A percentile compares a stretch with the other conserved stretches of the same genome.
These are phyloP conservation scores for Thalpophila matura DNA, from an alignment of 2,888 invertebrate species.

Conservation along the genomic window DNA sequence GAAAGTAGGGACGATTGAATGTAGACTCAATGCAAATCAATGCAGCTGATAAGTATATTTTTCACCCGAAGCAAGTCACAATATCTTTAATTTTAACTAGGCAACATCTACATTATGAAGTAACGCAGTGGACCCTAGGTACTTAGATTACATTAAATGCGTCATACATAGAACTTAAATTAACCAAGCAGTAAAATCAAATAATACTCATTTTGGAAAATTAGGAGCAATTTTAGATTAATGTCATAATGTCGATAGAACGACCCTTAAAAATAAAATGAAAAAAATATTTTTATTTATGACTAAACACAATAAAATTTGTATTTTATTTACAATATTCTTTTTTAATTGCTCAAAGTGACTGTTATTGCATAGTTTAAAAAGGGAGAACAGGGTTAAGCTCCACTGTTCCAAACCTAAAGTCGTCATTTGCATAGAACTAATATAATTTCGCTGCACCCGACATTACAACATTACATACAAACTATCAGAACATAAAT, in stretches of 20 bases:
- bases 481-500: conserved; percentile 55
- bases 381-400: conserved; percentile 31
- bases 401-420: conserved; percentile 1
- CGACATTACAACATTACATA: conserved; percentile 53
- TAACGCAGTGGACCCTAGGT: conserved; percentile 79
- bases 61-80: conserved; percentile 24
- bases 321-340: conserved; percentile 49
- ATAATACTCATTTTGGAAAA: conserved; percentile 52
- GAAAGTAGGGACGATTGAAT: not conserved
- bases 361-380: conserved; percentile 48
- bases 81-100: conserved; percentile 67
- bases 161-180: conserved; percentile 45
- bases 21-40: conserved; percentile 1
- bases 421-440: not conserved
- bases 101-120: conserved; percentile 70
- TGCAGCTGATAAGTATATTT: conserved; percentile 20
- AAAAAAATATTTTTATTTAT: conserved; percentile 2
- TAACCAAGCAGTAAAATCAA: conserved; percentile 44
- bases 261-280: not conserved
- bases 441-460: conserved; percentile 9
- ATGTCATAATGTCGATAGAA: conserved; percentile 54
- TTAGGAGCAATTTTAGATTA: conserved; percentile 54
- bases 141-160: conserved; percentile 68
- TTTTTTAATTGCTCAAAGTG: conserved; percentile 29
- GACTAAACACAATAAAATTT: conserved; percentile 32